Percentiles rank a stretch among this genome's conserved stretches.
phyloP scores from a whole-genome alignment of 2,888 invertebrate species.

The Drosophila hamatofila region DNA sequence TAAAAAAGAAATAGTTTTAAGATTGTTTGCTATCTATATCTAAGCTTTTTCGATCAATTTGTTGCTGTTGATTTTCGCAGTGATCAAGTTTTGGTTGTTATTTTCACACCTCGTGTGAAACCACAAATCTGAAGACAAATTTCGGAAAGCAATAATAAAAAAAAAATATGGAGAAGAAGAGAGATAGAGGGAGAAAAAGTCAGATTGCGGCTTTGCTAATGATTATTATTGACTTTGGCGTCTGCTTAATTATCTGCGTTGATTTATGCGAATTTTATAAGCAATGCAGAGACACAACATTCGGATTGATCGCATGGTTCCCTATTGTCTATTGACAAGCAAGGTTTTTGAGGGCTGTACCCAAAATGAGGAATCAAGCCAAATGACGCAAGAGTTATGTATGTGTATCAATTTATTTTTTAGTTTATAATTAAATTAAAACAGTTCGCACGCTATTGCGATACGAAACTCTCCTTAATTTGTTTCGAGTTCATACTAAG shows the following conservation, averaged over 20 bases:
- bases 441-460: constrained; percentile 65
- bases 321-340: constrained; percentile 27
- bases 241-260: constrained; percentile 70
- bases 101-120: constrained; percentile 51
- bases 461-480: constrained; percentile 25
- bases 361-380: constrained; percentile 42
- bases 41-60: not conserved
- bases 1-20: not conserved
- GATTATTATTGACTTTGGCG: constrained; percentile 51
- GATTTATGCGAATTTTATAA: constrained; percentile 78
- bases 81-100: constrained; percentile 39
- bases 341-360: constrained; percentile 1
- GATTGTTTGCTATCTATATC: not conserved
- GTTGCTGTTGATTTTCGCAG: not conserved
- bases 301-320: constrained; percentile 7
- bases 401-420: constrained; percentile 44
- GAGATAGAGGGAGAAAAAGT: not conserved
- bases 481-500: not conserved
- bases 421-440: constrained; percentile 38
- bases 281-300: constrained; percentile 38
- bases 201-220: constrained; percentile 35
- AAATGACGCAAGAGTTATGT: constrained; percentile 76
- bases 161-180: not conserved
- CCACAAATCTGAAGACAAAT: constrained; percentile 24
- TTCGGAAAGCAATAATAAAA: not conserved